phyloP scores from a whole-genome alignment of 2,888 invertebrate genomes.

The Malacosoma neustria region DNA sequence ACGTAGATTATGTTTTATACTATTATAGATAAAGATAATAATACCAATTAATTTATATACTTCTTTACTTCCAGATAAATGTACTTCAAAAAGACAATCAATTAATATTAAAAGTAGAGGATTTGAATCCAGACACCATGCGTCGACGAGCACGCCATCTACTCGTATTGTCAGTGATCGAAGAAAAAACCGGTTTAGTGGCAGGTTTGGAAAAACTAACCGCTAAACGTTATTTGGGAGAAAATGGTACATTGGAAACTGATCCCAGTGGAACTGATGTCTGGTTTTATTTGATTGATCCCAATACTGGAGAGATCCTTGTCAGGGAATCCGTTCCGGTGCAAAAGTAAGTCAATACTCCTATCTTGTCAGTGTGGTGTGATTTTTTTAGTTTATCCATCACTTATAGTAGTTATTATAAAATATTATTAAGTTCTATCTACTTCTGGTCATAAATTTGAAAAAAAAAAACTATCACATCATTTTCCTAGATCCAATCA shows the following conservation, averaged over 20 bases:
- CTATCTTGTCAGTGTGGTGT: conserved; percentile 18
- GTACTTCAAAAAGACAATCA: conserved; percentile 85
- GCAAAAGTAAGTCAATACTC: conserved; percentile 74
- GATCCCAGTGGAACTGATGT: conserved; percentile 87
- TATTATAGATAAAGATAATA: too few relatives aligned
- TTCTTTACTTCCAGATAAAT: conserved; percentile 75
- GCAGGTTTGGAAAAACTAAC: conserved; percentile 90
- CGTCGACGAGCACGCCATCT: conserved; percentile 63
- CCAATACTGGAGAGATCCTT: conserved; percentile 82
- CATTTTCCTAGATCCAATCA: too few relatives aligned
- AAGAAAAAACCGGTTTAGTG: conserved; percentile 83
- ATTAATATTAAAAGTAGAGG: conserved; percentile 84
- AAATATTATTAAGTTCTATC: too few relatives aligned
- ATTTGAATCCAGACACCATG: conserved; percentile 82
- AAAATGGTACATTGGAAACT: conserved; percentile 84
- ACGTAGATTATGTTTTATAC: too few relatives aligned
- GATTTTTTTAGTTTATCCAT: too few relatives aligned
- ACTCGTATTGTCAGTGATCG: conserved; percentile 76
- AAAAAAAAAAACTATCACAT: too few relatives aligned
- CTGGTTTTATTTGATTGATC: conserved; percentile 91
- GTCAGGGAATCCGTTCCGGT: conserved; percentile 81
- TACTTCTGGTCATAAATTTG: too few relatives aligned
- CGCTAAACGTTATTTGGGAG: conserved; percentile 81
- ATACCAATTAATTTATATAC: too few relatives aligned
- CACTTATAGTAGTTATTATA: too few relatives aligned